Conservation (phyloP, 2,113 vertebrate genomes). For the Labeo catla region DNA sequence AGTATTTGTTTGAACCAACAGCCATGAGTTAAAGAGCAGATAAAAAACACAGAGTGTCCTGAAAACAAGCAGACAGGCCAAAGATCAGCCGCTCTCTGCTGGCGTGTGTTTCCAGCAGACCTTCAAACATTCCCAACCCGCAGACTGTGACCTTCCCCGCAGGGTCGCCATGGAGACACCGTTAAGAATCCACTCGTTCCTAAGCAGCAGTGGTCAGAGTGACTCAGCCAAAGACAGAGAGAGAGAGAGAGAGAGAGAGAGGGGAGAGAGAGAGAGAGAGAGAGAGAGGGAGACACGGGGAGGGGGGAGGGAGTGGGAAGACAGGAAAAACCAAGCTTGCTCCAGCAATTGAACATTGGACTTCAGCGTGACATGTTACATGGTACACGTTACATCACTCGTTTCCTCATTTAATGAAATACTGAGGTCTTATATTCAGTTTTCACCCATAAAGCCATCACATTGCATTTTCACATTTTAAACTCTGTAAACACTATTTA, state of each 20-base stretch:
- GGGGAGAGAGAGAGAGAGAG: constrained; percentile 18
- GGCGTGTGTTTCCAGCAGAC: constrained; percentile 54
- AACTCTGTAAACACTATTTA: neutral
- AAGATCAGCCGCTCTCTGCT: constrained; percentile 39
- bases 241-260: constrained; percentile 26
- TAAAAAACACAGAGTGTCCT: neutral
- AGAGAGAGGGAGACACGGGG: neutral
- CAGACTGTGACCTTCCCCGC: constrained; percentile 69
- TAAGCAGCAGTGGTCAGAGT: constrained; percentile 53
- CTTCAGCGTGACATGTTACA: constrained; percentile 32
- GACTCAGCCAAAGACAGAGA: constrained; percentile 51
- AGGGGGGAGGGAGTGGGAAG: neutral
- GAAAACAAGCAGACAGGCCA: constrained; percentile 33
- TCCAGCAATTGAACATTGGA: constrained; percentile 42
- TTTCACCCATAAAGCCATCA: neutral
- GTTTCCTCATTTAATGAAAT: neutral
- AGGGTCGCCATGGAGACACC: constrained; percentile 71
- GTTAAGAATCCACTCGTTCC: constrained; percentile 62
- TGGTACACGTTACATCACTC: neutral
- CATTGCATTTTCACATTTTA: neutral
- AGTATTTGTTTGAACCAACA: neutral
- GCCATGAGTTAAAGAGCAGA: neutral
- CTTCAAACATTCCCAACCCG: constrained; percentile 69
- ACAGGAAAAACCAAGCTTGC: neutral
- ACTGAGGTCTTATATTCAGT: neutral